Conservation (phyloP, 2,797 vertebrate species). For the Silurus lanzhouensis region DNA sequence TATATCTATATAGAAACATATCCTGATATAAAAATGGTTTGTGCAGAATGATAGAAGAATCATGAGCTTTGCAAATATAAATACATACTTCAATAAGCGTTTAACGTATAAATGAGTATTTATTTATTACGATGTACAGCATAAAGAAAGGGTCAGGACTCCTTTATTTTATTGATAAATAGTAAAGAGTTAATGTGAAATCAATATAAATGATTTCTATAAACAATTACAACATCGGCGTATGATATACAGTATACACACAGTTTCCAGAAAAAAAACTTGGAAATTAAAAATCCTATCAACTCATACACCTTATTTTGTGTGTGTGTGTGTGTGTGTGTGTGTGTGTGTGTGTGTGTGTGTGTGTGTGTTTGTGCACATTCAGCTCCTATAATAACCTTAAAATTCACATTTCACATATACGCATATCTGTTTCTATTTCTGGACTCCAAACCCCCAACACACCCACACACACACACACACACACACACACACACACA, state of each 20-base stretch:
- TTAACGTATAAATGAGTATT: neutral
- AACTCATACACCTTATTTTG: no score
- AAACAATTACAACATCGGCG: neutral
- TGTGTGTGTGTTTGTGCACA: neutral
- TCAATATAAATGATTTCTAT: neutral
- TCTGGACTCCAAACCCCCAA: slow-evolving; percentile 71
- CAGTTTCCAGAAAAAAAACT: neutral
- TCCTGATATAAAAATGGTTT: no score
- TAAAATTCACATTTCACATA: slow-evolving; percentile 71
- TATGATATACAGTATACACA: neutral
- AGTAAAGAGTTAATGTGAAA: neutral
- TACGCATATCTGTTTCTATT: slow-evolving; percentile 80
- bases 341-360: slow-evolving; percentile 2
- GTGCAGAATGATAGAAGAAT: no score
- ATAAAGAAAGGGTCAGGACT: neutral
- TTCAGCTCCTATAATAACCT: slow-evolving; percentile 16
- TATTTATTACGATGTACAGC: neutral
- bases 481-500: slow-evolving; percentile 29
- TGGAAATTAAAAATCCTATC: neutral
- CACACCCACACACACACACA: neutral
- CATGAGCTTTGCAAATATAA: no score
- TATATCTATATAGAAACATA: no score
- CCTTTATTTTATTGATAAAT: no score
- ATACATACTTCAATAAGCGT: no score
- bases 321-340: no score